Percentiles rank a stretch among this genome's conserved stretches.
Conservation (phyloP, 2,113 vertebrate species). For the Ammospiza caudacuta region DNA sequence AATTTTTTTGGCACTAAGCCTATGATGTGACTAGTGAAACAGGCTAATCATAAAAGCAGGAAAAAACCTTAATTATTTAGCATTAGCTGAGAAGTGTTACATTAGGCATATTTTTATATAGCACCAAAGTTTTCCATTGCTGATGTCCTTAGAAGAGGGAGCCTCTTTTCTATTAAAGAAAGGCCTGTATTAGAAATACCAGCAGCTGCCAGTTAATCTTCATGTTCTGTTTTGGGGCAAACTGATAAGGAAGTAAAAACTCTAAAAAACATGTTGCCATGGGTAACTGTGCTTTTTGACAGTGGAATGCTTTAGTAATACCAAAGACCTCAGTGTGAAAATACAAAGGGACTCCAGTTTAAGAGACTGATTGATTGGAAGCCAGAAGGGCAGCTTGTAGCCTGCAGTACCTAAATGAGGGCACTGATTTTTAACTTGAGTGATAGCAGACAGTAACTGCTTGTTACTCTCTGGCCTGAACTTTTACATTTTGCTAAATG, state of each 20-base stretch:
- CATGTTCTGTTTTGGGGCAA: constrained; percentile 41
- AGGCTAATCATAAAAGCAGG: neutral
- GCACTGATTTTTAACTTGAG: constrained; percentile 69
- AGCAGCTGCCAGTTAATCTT: constrained; percentile 68
- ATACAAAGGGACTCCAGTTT: constrained; percentile 71
- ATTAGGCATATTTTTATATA: neutral
- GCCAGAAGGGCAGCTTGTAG: constrained; percentile 55
- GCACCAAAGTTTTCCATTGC: neutral
- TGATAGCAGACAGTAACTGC: constrained; percentile 60
- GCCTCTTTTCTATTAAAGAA: neutral
- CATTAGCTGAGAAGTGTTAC: neutral
- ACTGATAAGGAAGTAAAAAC: constrained; percentile 61
- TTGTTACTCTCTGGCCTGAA: constrained; percentile 52
- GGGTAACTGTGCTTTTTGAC: constrained; percentile 65
- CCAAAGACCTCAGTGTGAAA: constrained; percentile 67
- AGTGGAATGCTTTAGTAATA: constrained; percentile 62
- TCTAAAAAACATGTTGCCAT: constrained; percentile 66
- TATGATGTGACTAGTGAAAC: neutral
- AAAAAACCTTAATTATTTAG: neutral
- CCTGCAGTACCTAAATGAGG: constrained; percentile 56
- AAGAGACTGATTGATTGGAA: constrained; percentile 56
- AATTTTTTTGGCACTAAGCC: neutral
- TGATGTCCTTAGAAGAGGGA: neutral
- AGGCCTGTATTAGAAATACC: neutral
- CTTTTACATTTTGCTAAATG: constrained; percentile 43